phyloP scores from a whole-genome alignment of 1,140 invertebrate genomes.

The Megalonaias nervosa region DNA sequence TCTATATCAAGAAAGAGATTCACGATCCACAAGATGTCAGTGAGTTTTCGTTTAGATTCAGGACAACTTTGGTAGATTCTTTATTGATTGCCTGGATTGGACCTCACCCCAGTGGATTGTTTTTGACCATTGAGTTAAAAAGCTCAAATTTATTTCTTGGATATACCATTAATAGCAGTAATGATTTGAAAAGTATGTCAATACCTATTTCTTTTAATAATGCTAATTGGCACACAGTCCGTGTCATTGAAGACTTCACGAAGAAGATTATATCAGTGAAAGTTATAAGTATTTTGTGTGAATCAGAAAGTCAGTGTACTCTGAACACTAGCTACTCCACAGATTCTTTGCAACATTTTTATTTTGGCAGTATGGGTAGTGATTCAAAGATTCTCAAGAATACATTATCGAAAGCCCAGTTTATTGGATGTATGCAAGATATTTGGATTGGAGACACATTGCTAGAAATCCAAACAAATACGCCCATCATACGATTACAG shows the following conservation, averaged over 20 bases:
- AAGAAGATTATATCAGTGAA: background rate
- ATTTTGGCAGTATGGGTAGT: too few species aligned
- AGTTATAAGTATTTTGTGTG: background rate
- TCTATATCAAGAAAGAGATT: too few species aligned
- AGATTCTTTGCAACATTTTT: too few species aligned
- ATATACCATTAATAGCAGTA: background rate
- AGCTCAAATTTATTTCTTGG: constrained; percentile 15
- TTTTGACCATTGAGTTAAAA: constrained; percentile 35
- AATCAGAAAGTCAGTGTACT: too few species aligned
- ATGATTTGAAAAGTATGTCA: background rate
- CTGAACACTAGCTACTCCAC: too few species aligned
- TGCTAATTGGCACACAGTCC: constrained; percentile 43
- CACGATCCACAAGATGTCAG: constrained; percentile 68
- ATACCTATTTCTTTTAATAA: constrained; percentile 68
- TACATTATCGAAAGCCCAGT: constrained; percentile 57
- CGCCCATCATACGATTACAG: too few species aligned
- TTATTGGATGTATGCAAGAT: constrained; percentile 94
- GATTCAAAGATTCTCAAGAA: too few species aligned
- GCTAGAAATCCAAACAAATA: background rate
- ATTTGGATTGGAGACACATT: constrained; percentile 85
- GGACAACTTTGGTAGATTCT: constrained; percentile 89
- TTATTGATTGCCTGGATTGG: constrained; percentile 75
- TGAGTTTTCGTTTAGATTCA: constrained; percentile 85
- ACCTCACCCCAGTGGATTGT: constrained; percentile 74
- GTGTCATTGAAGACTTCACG: background rate